Percentiles rank a stretch among this genome's conserved stretches.
Evolutionary conservation across 1,140 invertebrate genomes (phyloP).

Genomic region (Procambarus virginalis): DNA sequence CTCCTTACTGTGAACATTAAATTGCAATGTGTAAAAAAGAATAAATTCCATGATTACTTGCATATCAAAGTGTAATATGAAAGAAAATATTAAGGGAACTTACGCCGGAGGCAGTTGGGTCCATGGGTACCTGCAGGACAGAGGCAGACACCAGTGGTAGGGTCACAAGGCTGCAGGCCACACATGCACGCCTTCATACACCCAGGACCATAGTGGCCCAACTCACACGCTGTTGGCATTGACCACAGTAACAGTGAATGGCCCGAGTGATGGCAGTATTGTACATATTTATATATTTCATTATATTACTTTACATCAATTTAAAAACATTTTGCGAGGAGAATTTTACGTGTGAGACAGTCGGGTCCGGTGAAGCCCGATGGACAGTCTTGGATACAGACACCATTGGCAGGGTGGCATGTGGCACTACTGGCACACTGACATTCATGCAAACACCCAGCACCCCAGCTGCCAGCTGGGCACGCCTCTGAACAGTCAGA

Average conservation of each 20-base stretch:
- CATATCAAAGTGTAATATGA: not conserved
- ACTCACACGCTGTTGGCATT: conserved; percentile 79
- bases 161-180: conserved; percentile 86
- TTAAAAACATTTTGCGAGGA: not conserved
- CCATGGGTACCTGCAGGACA: conserved; percentile 86
- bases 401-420: conserved; percentile 84
- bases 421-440: conserved; percentile 83
- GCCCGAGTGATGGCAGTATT: not conserved
- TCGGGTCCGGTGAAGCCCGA: conserved; percentile 78
- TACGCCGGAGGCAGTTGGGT: conserved; percentile 84
- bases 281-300: not conserved
- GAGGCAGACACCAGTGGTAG: conserved; percentile 87
- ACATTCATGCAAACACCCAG: conserved; percentile 82
- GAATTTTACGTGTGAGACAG: conserved; percentile 73
- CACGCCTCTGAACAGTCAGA: conserved; percentile 82
- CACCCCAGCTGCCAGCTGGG: conserved; percentile 82
- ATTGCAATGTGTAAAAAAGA: no score
- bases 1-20: no score
- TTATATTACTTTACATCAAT: not conserved
- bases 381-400: conserved; percentile 83
- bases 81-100: not conserved
- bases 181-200: conserved; percentile 88
- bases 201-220: conserved; percentile 78
- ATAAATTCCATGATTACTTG: no score
- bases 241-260: conserved; percentile 73